phyloP scores from a whole-genome alignment of 2,797 vertebrate genomes.

The Sparus aurata region DNA sequence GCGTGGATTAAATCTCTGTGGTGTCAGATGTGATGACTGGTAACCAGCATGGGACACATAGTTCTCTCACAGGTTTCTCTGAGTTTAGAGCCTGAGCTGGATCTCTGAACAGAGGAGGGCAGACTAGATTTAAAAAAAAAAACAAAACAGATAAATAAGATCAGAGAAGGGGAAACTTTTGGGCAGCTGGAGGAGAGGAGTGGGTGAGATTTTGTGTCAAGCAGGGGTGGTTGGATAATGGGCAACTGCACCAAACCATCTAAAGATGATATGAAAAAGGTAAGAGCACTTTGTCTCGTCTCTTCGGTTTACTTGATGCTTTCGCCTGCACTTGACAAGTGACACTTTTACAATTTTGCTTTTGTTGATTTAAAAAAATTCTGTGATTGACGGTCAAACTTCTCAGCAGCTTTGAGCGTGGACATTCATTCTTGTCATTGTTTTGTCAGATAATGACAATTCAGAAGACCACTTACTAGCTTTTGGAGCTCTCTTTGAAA shows the following conservation, averaged over 20 bases:
- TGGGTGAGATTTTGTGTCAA: not conserved
- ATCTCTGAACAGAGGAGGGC: slow-evolving; percentile 17
- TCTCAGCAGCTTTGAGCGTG: not conserved
- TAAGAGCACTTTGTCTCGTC: slow-evolving; percentile 55
- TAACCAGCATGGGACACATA: slow-evolving; percentile 34
- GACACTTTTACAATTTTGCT: not conserved
- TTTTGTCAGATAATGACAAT: not conserved
- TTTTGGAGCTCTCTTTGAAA: not conserved
- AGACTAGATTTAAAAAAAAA: too few species aligned
- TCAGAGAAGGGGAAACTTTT: not conserved
- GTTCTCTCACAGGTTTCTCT: not conserved
- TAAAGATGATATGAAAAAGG: slow-evolving; percentile 83
- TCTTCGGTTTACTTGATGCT: not conserved
- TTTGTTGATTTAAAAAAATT: not conserved
- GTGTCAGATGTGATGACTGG: not conserved
- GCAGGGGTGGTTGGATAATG: slow-evolving; percentile 76
- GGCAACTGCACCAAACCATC: slow-evolving; percentile 93
- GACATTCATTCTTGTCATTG: not conserved
- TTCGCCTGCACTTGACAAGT: not conserved
- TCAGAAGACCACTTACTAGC: not conserved
- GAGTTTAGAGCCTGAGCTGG: not conserved
- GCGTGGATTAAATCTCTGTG: slow-evolving; percentile 43
- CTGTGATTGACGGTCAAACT: not conserved
- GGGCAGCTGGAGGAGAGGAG: not conserved
- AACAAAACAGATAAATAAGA: not conserved